phyloP scores from a whole-genome alignment of 2,113 vertebrate genomes.

The Probosciger aterrimus region DNA sequence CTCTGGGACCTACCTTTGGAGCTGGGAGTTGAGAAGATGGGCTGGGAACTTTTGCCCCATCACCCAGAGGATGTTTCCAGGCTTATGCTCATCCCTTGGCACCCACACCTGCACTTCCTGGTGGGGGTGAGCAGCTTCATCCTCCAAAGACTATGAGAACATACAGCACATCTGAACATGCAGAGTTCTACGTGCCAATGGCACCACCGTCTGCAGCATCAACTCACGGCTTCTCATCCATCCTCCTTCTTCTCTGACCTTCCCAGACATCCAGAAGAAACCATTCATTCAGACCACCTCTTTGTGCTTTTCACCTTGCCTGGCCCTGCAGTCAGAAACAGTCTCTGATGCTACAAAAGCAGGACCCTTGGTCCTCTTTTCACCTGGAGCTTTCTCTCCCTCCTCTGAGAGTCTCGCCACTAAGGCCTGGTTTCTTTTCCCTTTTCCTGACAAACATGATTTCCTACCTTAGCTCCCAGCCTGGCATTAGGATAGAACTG shows the following conservation, averaged over 20 bases:
- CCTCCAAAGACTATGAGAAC: neutral
- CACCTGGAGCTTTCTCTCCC: neutral
- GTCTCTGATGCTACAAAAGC: neutral
- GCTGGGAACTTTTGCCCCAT: accelerated
- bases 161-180: accelerated
- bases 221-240: neutral
- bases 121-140: neutral
- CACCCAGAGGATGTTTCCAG: neutral
- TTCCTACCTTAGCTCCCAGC: neutral
- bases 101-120: accelerated
- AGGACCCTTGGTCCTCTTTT: neutral
- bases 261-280: neutral
- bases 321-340: neutral
- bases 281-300: neutral
- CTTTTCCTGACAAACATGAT: neutral
- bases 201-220: neutral
- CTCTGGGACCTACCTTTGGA: neutral
- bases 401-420: neutral
- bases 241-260: neutral
- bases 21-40: neutral
- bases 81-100: accelerated
- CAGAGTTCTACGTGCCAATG: accelerated
- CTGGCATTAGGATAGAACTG: neutral
- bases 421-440: neutral
- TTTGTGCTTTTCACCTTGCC: neutral